Base-by-base conservation (phyloP, 2,888 invertebrate genomes). In the Athrips mouffetella region DNA sequence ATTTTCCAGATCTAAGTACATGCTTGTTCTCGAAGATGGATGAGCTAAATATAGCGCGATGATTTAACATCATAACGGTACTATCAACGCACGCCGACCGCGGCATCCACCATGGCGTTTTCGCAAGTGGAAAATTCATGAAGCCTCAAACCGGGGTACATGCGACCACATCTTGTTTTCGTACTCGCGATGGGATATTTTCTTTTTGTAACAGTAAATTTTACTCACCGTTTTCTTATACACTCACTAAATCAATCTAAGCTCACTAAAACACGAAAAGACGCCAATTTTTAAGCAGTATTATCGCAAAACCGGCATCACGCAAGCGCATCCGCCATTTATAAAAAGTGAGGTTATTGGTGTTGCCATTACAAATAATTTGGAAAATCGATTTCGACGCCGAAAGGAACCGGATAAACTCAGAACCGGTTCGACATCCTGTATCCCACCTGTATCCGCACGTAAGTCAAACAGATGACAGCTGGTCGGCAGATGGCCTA, bases 261-360 rank as follows among this genome's bases (percentile, higher is more conserved):
- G 60, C 67, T 70, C 72, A 66, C 68, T 65, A 64, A 69, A 64
- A 61, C 70, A 67, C 57, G 65, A 76, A 77, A 74, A 69, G 83
- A 86, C 83, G 84, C 86, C 73, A 77, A 80, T 77, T 73, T 83
- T 79, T 61, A 69, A 61, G 78, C 70, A 79, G 76, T 77, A 82
- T 77, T 77, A 84, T 76, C 81, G 84, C 73, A 77, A 79, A 80
- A 75, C 88, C 88, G 87, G 87, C 87, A 86, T 86, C 86, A 87
- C 87, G 87, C 87, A 87, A 83, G 86, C 88, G 87, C 85, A 77
- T 73, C 82, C 85, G 86, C 87, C 87, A 87, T 83, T 79, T 54
- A n/a, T n/a, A 31, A 58, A 73, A 76, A 73, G 74, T 72, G 70
- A 75, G 70, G 70, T 73, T 76, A 72, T 21, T 20, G 52, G 65